Base-by-base conservation (phyloP, 2,888 invertebrate genomes). In the Danaus chrysippus region DNA sequence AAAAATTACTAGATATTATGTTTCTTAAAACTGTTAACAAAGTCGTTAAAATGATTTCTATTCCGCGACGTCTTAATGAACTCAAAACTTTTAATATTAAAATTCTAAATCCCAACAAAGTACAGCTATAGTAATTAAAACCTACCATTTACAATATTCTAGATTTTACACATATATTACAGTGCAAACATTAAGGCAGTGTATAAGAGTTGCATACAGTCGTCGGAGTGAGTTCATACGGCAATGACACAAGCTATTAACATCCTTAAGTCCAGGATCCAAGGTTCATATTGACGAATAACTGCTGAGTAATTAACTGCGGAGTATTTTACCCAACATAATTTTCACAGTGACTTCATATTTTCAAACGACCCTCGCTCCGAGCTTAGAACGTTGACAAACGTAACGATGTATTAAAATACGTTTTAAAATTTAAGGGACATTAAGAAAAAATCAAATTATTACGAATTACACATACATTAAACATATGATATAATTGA, bases 331-430 rank as follows among this genome's bases (percentile, higher is more conserved):
- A 69, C 66, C 69, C 64, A 67, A 71, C 72, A 74, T 74, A 75
- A 78, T 78, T 76, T 78, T 71, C 76, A 73, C 74, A 71, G 73
- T 70, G 74, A 76, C 75, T 78, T 75, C 72, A 77, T 76, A 75
- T 76, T 75, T 75, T 75, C 70, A 75, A 71, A 74, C 70, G 66
- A 67, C 70, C 67, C 63, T 65, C 62, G 57, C 58, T 46, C 42
- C 41, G 17, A 58, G 57, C 53, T 58, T 42, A 64, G 63, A 62
- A 46, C 49, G 62, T 54, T 44, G 59, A 59, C 62, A 64, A 46
- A 57, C 59, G 61, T 56, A 64, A 61, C 53, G 58, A 56, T 13
- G 59, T 23, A 49, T 49, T 42, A 42, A 19, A 58, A 58, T 52
- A 53, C 57, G 52, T 54, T 58, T 54, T 52, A 43, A 66, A 59